These are phyloP conservation scores for Drosophila murphyi DNA, from an alignment of 1,140 invertebrate genomes.

Conservation along the genomic window DNA sequence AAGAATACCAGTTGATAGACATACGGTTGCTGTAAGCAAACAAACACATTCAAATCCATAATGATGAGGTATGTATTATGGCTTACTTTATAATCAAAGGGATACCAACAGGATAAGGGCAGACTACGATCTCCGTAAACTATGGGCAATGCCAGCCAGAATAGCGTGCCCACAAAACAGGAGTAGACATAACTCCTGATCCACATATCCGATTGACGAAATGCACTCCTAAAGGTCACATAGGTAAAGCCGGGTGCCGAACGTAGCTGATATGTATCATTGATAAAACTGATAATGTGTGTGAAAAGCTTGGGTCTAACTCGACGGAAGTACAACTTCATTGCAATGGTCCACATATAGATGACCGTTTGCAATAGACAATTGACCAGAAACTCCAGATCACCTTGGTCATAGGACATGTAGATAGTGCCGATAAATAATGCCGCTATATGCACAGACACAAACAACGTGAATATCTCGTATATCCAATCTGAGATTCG, in stretches of 20 bases:
- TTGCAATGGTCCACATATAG: slow-evolving; percentile 72
- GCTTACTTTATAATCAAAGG: slow-evolving; percentile 72
- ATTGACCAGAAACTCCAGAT: slow-evolving; percentile 75
- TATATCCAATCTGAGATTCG: slow-evolving; percentile 41
- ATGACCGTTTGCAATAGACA: slow-evolving; percentile 77
- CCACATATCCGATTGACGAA: slow-evolving; percentile 57
- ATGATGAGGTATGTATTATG: not conserved
- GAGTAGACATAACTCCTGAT: slow-evolving; percentile 71
- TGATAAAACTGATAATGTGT: slow-evolving; percentile 57
- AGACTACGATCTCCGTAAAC: slow-evolving; percentile 65
- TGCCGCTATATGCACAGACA: slow-evolving; percentile 59
- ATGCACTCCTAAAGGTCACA: slow-evolving; percentile 59
- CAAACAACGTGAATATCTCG: slow-evolving; percentile 70
- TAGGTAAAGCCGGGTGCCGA: slow-evolving; percentile 70
- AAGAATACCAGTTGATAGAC: slow-evolving; percentile 70
- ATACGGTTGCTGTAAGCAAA: slow-evolving; percentile 60
- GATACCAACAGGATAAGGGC: slow-evolving; percentile 80
- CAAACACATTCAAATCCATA: not conserved
- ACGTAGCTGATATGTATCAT: slow-evolving; percentile 50
- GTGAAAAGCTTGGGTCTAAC: slow-evolving; percentile 42
- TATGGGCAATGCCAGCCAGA: slow-evolving; percentile 73
- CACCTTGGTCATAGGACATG: slow-evolving; percentile 60
- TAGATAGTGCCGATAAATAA: slow-evolving; percentile 70
- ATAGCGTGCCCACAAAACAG: slow-evolving; percentile 72
- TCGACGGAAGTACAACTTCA: slow-evolving; percentile 76